Conservation (phyloP, 2,797 vertebrate species). For the Aviceda leuphotes region DNA sequence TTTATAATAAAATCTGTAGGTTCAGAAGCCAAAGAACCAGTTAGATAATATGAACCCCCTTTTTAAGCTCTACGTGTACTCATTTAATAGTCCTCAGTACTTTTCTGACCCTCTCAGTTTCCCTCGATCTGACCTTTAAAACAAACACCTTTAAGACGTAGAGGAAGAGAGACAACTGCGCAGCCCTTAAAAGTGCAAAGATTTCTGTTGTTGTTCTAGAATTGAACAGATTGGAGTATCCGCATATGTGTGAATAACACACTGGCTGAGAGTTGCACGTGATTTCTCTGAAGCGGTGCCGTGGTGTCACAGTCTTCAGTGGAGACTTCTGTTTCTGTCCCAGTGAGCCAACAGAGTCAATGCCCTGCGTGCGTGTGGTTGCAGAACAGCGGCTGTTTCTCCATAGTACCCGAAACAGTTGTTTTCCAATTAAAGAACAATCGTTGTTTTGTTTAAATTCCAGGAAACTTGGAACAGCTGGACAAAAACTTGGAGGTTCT, state of each 20-base stretch:
- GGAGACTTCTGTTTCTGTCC: neutral
- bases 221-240: neutral
- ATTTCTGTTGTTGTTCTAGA: neutral
- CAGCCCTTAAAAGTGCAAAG: neutral
- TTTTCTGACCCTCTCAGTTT: neutral
- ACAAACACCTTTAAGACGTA: neutral
- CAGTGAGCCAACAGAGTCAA: neutral
- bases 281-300: neutral
- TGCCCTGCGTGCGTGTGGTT: neutral
- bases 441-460: conserved; percentile 17
- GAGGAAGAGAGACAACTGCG: neutral
- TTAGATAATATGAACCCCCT: neutral
- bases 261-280: neutral
- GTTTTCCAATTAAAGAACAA: neutral
- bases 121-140: neutral
- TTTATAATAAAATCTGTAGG: neutral
- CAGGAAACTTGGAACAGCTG: conserved; percentile 96
- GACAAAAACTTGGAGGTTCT: conserved; percentile 95
- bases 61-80: neutral
- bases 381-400: neutral
- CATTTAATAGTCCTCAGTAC: neutral
- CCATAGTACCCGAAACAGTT: neutral
- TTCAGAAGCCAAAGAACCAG: neutral
- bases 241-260: neutral
- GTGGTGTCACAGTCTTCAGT: neutral